A percentile compares a stretch with the other conserved stretches of the same genome.
Evolutionary conservation across 1,140 invertebrate genomes (phyloP).

Genomic region (Heliconius himera): DNA sequence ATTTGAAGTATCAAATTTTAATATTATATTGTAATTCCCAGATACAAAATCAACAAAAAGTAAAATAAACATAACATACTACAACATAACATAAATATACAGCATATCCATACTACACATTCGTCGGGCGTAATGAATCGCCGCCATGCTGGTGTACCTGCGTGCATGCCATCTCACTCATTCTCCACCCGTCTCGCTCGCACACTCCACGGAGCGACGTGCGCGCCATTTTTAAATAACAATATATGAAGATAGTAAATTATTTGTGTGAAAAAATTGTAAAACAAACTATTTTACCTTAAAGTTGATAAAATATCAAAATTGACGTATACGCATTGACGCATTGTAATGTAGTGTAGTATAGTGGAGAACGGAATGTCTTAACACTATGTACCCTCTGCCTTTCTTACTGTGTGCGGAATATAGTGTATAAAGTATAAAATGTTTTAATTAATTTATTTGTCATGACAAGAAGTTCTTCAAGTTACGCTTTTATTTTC

Average conservation of each 20-base stretch:
- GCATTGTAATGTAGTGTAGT: too few species aligned
- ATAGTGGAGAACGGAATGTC: too few species aligned
- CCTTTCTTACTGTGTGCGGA: too few species aligned
- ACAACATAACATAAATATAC: not conserved
- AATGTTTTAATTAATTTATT: too few species aligned
- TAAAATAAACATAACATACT: not conserved
- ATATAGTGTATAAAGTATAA: too few species aligned
- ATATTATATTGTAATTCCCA: not conserved
- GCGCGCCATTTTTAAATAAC: not conserved
- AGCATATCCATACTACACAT: not conserved
- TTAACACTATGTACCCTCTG: too few species aligned
- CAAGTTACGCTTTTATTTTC: not conserved
- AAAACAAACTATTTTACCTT: not conserved
- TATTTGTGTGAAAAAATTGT: not conserved
- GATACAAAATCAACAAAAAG: not conserved
- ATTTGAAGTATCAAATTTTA: too few species aligned
- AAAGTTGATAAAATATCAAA: too few species aligned
- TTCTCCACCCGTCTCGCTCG: not conserved
- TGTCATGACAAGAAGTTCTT: too few species aligned
- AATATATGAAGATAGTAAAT: not conserved
- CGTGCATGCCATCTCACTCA: not conserved
- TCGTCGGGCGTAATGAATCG: not conserved
- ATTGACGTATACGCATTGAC: too few species aligned
- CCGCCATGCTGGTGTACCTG: not conserved
- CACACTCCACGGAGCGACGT: not conserved